These are phyloP conservation scores for Rhinogobius similis DNA, from an alignment of 2,113 vertebrate genomes.

Conservation along the genomic window DNA sequence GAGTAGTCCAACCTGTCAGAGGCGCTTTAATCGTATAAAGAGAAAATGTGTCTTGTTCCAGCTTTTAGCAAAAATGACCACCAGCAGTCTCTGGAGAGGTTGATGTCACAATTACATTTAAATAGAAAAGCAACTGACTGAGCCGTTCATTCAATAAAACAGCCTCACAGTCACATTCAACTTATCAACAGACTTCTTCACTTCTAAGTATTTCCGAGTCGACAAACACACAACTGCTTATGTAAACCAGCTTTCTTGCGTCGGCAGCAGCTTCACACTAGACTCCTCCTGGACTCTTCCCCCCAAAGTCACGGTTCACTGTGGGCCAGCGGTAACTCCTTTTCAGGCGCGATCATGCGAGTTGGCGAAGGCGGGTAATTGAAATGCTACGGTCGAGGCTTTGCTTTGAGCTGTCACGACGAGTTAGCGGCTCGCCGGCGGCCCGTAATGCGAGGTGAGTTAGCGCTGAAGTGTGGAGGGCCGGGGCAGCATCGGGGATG, in stretches of 20 bases:
- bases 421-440: slow-evolving; percentile 58
- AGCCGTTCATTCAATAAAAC: no score
- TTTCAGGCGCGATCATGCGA: slow-evolving; percentile 15
- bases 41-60: no score
- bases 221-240: neutral
- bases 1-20: no score
- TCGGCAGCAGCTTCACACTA: neutral
- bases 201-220: neutral
- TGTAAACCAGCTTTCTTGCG: neutral
- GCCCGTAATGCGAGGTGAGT: slow-evolving; percentile 71
- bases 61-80: no score
- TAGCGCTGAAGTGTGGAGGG: slow-evolving; percentile 60
- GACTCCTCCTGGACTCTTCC: neutral
- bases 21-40: no score
- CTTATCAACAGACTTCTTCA: neutral
- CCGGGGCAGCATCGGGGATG: slow-evolving; percentile 71
- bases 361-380: slow-evolving; percentile 60
- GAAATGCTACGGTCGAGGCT: slow-evolving; percentile 70
- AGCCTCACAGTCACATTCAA: no score
- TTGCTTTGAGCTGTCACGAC: slow-evolving; percentile 72
- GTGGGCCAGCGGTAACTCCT: slow-evolving; percentile 20
- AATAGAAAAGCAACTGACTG: no score
- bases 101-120: no score
- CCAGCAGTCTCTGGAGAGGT: no score
- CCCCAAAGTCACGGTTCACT: slow-evolving; percentile 7